Evolutionary conservation across 2,797 vertebrate genomes (phyloP), one percentile per base, ranked within the genome.

Genomic region (Acrossocheilus wenchowensis): DNA sequence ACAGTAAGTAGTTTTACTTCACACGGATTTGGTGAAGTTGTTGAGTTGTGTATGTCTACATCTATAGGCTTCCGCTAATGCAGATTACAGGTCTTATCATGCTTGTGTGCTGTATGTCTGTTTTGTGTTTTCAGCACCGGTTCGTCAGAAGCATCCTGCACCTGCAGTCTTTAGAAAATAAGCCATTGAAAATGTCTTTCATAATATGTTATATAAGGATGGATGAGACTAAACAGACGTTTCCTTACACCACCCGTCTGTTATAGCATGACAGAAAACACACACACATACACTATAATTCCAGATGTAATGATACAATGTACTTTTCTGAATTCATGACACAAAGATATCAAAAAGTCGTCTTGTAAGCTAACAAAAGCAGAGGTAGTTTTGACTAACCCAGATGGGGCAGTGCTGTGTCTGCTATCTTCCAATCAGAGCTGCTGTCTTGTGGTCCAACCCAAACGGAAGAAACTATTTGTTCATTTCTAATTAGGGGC

Each of bases 401-500:
- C 36, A 17, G 75, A 72, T 21, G 57, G 57, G 79, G 82, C 80
- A 11, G 15, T 80, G 60, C 73, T 52, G 78, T 26, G 19, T 50
- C 50, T 10, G 39, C 88, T 90, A 83, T 89, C 86, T 81, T 72
- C 89, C 75, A 80, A 87, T 89, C 88, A 82, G 81, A 81, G 73
- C 57, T 60, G 21, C 68, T 72, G 50, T 81, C 73, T 66, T 86
- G 80, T 26, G 43, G 71, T 79, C 50, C 72, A 71, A 84, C 88
- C 80, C 60, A 87, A 77, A 86, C 83, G 87, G 88, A 89, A 88
- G 79, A 66, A 75, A 73, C 14, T 92, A 88, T 91, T 91, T 92
- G 91, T 91, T 89, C 89, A 88, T 86, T 91, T 93, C 91, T 90
- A 90, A 93, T 94, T 92, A 94, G 91, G 86, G 92, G 89, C 92